Evolutionary conservation across 2,797 vertebrate species (phyloP).

Genomic region (Linurgus olivaceus): DNA sequence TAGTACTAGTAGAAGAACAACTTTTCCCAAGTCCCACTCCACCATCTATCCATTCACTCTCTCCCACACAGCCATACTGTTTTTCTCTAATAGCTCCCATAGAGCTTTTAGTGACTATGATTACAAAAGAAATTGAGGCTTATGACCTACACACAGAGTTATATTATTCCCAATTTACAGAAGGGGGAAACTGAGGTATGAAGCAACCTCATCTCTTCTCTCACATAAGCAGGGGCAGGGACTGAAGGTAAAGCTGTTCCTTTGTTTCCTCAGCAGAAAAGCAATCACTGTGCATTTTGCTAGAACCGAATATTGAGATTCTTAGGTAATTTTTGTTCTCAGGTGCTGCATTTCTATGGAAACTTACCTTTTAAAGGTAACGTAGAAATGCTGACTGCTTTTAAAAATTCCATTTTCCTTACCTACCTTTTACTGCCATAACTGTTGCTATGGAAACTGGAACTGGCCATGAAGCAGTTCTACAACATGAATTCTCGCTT

Average conservation of each 20-base stretch:
- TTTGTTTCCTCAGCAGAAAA: neutral
- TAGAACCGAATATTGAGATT: neutral
- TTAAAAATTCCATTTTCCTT: constrained; percentile 37
- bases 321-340: neutral
- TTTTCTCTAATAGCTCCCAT: neutral
- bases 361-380: neutral
- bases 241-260: neutral
- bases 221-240: neutral
- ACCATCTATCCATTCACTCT: neutral
- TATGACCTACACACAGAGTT: neutral
- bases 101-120: neutral
- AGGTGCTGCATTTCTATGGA: neutral
- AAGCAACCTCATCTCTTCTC: neutral
- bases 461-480: neutral
- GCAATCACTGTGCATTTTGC: neutral
- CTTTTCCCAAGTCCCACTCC: neutral
- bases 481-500: constrained; percentile 35
- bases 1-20: neutral
- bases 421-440: constrained; percentile 5
- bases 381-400: neutral
- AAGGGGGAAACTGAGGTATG: neutral
- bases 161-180: neutral
- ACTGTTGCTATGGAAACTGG: constrained; percentile 61
- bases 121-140: neutral
- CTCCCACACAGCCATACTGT: neutral